Conservation (phyloP, 2,797 vertebrate species). For the Strix occidentalis region DNA sequence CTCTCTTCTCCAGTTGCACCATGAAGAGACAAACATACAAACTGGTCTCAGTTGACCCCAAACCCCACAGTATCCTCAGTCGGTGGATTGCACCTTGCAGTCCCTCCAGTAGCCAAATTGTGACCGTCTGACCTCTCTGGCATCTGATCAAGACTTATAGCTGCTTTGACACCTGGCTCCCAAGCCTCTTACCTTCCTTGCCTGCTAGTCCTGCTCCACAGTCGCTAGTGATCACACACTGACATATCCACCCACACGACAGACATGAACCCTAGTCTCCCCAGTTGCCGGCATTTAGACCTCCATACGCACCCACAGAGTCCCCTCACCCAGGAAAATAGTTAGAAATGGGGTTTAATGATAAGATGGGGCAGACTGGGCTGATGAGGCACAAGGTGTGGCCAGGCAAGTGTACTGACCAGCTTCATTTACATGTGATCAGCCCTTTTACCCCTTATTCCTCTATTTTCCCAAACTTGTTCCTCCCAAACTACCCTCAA, state of each 20-base stretch:
- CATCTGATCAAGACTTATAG: background rate
- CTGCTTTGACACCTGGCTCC: background rate
- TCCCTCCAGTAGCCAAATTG: background rate
- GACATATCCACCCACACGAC: rapidly evolving
- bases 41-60: background rate
- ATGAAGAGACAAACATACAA: background rate
- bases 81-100: background rate
- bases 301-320: background rate
- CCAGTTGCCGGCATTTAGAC: background rate
- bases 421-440: background rate
- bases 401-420: background rate
- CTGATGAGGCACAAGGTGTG: rapidly evolving
- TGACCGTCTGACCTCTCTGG: background rate
- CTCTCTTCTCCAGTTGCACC: background rate
- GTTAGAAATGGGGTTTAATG: background rate
- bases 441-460: background rate
- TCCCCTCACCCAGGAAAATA: background rate
- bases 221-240: background rate
- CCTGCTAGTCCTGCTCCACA: background rate
- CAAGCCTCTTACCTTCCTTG: background rate
- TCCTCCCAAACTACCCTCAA: background rate
- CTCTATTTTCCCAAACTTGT: background rate
- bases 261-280: background rate
- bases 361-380: background rate
- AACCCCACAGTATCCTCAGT: background rate